Conservation (phyloP, 2,888 invertebrate genomes). For the Brassicogethes aeneus region DNA sequence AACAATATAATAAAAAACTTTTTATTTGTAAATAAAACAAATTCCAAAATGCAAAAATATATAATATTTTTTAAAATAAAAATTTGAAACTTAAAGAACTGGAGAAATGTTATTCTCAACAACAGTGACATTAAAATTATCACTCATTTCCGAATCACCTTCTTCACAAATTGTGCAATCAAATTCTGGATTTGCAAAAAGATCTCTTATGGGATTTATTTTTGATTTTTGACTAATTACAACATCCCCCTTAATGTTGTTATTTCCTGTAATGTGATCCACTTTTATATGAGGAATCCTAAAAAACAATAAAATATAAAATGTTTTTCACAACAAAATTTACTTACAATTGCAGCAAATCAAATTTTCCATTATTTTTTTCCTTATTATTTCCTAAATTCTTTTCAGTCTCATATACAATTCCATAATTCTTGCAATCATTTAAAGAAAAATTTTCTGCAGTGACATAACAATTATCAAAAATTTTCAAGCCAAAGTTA, state of each 20-base stretch:
- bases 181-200: constrained; percentile 29
- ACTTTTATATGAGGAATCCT: constrained; percentile 31
- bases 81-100: not conserved
- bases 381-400: constrained; percentile 22
- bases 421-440: constrained; percentile 43
- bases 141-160: constrained; percentile 22
- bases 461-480: constrained; percentile 37
- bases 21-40: not conserved
- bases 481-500: constrained; percentile 37
- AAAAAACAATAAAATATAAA: constrained; percentile 11
- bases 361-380: constrained; percentile 28
- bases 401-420: constrained; percentile 43
- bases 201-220: constrained; percentile 30
- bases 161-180: constrained; percentile 27
- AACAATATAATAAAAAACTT: not conserved
- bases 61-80: constrained; percentile 1
- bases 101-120: not conserved
- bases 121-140: not conserved
- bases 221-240: constrained; percentile 28
- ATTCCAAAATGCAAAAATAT: not conserved
- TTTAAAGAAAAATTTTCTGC: constrained; percentile 36
- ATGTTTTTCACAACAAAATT: not conserved
- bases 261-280: constrained; percentile 24
- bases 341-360: constrained; percentile 31
- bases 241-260: constrained; percentile 32